These are phyloP conservation scores for Stenopsyche tienmushanensis DNA, from an alignment of 1,140 invertebrate species.

Conservation along the genomic window DNA sequence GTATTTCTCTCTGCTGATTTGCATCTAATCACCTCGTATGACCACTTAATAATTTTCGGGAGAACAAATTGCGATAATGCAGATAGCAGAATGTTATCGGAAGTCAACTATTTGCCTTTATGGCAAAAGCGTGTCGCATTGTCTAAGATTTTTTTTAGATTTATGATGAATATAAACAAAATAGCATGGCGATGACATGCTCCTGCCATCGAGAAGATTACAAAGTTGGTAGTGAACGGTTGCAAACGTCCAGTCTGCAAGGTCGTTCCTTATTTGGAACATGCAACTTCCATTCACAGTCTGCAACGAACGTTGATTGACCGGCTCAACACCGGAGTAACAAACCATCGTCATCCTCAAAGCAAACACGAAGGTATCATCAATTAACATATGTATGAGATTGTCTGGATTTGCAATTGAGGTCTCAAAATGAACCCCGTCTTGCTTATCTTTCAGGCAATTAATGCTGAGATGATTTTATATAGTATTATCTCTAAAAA, in stretches of 20 bases:
- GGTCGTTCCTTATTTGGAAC: constrained; percentile 1
- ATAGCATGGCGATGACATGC: too few relatives aligned
- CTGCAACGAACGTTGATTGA: constrained; percentile 11
- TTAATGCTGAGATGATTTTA: too few relatives aligned
- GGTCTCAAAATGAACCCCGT: too few relatives aligned
- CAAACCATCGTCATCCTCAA: background rate
- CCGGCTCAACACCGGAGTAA: background rate
- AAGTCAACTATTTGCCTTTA: too few relatives aligned
- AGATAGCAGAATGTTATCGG: too few relatives aligned
- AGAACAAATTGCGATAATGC: background rate
- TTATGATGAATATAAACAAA: too few relatives aligned
- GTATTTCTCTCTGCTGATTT: background rate
- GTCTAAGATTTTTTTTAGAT: background rate
- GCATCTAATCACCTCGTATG: background rate
- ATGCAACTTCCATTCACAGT: background rate
- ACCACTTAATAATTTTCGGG: background rate
- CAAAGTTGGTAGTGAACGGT: too few relatives aligned
- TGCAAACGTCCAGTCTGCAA: background rate
- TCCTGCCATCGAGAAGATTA: background rate
- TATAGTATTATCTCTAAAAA: too few relatives aligned
- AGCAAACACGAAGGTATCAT: background rate
- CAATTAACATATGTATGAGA: background rate
- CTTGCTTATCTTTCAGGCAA: too few relatives aligned
- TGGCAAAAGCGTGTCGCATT: too few relatives aligned
- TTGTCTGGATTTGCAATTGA: background rate